A percentile compares a stretch with the other conserved stretches of the same genome.
These are phyloP conservation scores for Rhincodon typus DNA, from an alignment of 2,797 vertebrate species.

Conservation along the genomic window DNA sequence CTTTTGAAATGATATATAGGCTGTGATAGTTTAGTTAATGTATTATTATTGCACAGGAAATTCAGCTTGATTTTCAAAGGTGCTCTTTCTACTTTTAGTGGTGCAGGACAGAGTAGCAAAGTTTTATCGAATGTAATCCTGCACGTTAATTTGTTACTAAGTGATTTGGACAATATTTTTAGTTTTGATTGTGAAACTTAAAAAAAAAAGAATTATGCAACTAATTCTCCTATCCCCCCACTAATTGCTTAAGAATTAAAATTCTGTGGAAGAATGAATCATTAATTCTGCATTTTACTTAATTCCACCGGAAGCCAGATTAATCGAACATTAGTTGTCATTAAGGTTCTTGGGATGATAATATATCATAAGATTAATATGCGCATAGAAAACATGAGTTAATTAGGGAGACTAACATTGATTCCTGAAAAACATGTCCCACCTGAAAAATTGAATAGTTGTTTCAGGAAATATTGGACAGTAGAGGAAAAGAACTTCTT, in stretches of 20 bases:
- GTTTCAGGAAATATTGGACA: background rate
- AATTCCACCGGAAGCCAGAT: background rate
- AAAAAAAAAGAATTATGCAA: background rate
- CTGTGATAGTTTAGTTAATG: conserved; percentile 21
- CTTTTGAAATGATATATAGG: background rate
- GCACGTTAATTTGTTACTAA: background rate
- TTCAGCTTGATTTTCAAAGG: background rate
- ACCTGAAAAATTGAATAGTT: background rate
- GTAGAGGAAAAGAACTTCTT: background rate
- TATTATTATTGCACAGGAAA: background rate
- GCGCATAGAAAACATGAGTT: background rate
- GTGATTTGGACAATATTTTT: background rate
- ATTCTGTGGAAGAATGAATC: background rate
- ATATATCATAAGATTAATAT: background rate
- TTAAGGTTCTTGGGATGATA: background rate
- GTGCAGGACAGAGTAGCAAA: background rate
- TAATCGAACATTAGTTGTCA: background rate
- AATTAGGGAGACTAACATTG: background rate
- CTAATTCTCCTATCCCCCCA: background rate
- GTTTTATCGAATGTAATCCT: background rate
- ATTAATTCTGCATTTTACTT: background rate
- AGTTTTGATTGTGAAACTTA: background rate
- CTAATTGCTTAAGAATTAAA: background rate
- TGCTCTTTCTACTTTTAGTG: background rate
- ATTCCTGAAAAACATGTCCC: background rate